Evolutionary conservation across 2,888 invertebrate species (phyloP), one percentile per base, ranked within the genome.

Genomic region (Scaeva pyrastri): DNA sequence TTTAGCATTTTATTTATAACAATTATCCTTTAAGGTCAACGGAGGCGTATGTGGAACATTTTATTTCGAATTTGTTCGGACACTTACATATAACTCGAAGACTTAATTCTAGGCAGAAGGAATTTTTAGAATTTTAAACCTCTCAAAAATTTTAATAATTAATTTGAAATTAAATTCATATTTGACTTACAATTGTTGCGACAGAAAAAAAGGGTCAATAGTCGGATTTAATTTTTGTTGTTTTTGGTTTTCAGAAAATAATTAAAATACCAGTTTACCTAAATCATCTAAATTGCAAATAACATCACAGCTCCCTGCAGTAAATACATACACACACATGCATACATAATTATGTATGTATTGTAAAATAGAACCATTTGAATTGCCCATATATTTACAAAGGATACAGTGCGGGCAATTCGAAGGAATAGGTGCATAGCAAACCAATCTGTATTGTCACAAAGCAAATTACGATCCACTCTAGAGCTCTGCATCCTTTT

Each of bases 211-310:
- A 60, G 16, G 21, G 21, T 52, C 68, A 68, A 68, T 39, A 41
- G 39, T n/a, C 39, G 52, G 19, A 2, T 21, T 58, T 58, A 11
- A 8, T 14, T 60, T 19, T 48, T 19, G 19, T 48, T 26, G 10
- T 36, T 19, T 31, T 48, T 14, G n/a, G 48, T 43, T 45, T 7
- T 2, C 11, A 14, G n/a, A 39, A 68, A 68, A 68, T 68, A 68
- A 68, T 68, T 68, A 52, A 68, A 68, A 68, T 68, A 39, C 36
- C 21, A 68, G 68, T 68, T 52, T 52, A 52, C 68, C 36, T 52
- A 68, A 68, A 68, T 68, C 39, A 68, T 68, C 39, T 41, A 68
- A 41, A 50, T 68, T 52, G 39, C 21, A 68, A 68, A 68, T n/a
- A 52, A n/a, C 39, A 39, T 39, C 11, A 36, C 5, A n/a, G 1